Evolutionary conservation across 2,888 invertebrate species (phyloP).

Genomic region (Rhagium mordax): DNA sequence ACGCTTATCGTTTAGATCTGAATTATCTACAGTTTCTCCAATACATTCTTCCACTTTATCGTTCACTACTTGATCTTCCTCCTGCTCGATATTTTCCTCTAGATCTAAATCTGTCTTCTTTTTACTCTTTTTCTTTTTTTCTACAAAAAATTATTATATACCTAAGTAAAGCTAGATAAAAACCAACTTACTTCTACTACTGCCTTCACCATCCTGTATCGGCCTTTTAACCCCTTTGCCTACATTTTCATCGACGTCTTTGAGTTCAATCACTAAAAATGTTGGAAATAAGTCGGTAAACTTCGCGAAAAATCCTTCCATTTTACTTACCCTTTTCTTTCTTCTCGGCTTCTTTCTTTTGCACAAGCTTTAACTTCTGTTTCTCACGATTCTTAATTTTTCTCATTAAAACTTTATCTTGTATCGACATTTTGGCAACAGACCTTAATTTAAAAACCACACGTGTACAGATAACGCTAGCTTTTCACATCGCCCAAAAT

Average conservation of each 20-base stretch:
- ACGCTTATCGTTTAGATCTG: constrained; percentile 40
- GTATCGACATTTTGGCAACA: constrained; percentile 73
- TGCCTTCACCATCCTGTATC: constrained; percentile 59
- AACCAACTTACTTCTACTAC: constrained; percentile 50
- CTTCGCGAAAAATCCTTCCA: not conserved
- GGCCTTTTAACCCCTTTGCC: constrained; percentile 44
- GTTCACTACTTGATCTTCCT: constrained; percentile 34
- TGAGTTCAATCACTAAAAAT: constrained; percentile 17
- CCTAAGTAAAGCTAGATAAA: not conserved
- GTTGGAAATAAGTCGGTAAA: not conserved
- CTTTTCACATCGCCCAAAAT: too few species aligned
- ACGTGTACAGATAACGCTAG: not conserved
- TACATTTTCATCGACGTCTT: constrained; percentile 18
- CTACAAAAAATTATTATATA: constrained; percentile 43
- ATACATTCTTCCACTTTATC: constrained; percentile 43
- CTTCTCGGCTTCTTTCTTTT: constrained; percentile 73
- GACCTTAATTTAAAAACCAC: too few species aligned
- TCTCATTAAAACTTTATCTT: constrained; percentile 81
- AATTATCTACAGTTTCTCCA: constrained; percentile 42
- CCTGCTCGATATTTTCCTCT: constrained; percentile 49
- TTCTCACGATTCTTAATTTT: constrained; percentile 86
- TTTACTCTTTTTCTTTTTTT: constrained; percentile 59
- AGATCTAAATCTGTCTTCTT: constrained; percentile 49
- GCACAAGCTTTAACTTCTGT: constrained; percentile 76
- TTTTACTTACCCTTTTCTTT: constrained; percentile 56